Evolutionary conservation across 1,140 invertebrate genomes (phyloP).

Genomic region (Whitmania pigra): DNA sequence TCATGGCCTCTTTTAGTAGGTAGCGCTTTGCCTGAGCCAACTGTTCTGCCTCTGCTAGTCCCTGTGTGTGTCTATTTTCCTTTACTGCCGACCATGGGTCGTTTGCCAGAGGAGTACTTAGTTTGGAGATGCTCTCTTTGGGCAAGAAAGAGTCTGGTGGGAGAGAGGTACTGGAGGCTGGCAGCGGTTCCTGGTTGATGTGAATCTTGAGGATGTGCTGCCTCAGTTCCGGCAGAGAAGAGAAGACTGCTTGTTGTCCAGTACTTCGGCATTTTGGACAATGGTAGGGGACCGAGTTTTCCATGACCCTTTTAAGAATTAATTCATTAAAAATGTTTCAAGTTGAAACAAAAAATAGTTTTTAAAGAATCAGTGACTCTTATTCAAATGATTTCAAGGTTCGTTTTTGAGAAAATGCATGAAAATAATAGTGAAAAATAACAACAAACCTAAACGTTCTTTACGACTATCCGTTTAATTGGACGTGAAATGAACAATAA

Average conservation of each 20-base stretch:
- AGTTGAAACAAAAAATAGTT: too few relatives aligned
- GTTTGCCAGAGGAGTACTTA: neutral
- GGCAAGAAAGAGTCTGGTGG: neutral
- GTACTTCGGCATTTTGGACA: conserved; percentile 9
- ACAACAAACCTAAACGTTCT: too few relatives aligned
- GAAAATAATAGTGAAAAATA: too few relatives aligned
- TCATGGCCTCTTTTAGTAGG: conserved; percentile 7
- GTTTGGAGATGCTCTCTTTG: neutral
- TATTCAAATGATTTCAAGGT: too few relatives aligned
- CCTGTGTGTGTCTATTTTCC: neutral
- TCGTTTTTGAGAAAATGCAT: too few relatives aligned
- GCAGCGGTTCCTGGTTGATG: neutral
- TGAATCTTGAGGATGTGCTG: conserved; percentile 2
- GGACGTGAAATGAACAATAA: too few relatives aligned
- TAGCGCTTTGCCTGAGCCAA: conserved; percentile 3
- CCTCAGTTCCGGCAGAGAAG: conserved; percentile 5
- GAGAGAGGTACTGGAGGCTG: neutral
- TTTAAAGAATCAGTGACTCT: too few relatives aligned
- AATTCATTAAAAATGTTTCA: too few relatives aligned
- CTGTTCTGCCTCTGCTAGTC: conserved; percentile 4
- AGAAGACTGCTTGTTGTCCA: neutral
- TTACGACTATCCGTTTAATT: too few relatives aligned
- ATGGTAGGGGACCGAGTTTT: neutral
- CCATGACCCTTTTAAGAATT: too few relatives aligned
- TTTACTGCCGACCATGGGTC: neutral